A percentile compares a stretch with the other conserved stretches of the same genome.
Evolutionary conservation across 1,140 invertebrate genomes (phyloP).

Genomic region (Spodoptera litura): DNA sequence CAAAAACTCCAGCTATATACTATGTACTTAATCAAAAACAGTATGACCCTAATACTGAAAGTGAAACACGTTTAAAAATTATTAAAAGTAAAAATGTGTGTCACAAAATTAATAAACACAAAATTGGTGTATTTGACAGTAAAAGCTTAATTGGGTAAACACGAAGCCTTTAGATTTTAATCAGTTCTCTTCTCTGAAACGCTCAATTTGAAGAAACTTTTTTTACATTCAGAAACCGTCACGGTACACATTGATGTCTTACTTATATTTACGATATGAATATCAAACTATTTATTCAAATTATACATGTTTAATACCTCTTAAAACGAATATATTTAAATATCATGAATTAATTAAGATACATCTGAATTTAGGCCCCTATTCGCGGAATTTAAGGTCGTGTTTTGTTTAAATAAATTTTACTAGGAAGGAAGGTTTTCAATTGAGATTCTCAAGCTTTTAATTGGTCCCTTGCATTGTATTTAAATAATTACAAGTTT

Average conservation of each 20-base stretch:
- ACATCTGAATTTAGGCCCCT: background rate
- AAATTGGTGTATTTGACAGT: background rate
- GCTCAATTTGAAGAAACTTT: background rate
- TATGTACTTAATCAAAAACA: too few relatives aligned
- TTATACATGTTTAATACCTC: background rate
- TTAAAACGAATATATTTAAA: conserved; percentile 23
- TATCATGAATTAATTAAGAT: conserved; percentile 32
- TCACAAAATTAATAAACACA: conserved; percentile 14
- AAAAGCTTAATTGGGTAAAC: conserved; percentile 22
- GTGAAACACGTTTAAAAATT: background rate
- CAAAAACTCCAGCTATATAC: too few relatives aligned
- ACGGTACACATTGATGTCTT: conserved; percentile 1
- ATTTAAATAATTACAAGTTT: too few relatives aligned
- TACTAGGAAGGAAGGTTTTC: background rate
- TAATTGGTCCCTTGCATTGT: conserved; percentile 3
- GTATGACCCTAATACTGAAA: too few relatives aligned
- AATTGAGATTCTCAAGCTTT: background rate
- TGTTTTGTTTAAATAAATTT: conserved; percentile 14
- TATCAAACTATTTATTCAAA: background rate
- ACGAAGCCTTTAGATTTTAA: conserved; percentile 26
- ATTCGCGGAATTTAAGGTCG: background rate
- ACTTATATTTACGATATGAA: conserved; percentile 19
- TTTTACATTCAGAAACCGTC: background rate
- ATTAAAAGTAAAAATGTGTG: background rate
- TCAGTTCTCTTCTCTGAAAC: conserved; percentile 11